Base-by-base conservation (phyloP, 2,113 vertebrate species). In the Scytalopus superciliaris region DNA sequence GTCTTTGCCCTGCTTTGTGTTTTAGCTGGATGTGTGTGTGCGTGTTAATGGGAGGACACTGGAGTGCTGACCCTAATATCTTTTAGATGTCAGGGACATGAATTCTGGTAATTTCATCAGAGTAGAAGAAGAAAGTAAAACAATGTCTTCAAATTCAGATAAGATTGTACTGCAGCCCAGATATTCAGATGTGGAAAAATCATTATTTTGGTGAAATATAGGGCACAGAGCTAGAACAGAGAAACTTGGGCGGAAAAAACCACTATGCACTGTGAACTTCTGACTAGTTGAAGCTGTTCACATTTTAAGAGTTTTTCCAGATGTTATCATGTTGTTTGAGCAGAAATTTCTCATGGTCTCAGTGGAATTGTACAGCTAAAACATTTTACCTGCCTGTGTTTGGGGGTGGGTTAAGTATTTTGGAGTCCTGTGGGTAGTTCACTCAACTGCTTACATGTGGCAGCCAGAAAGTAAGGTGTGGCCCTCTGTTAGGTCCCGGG, bases 341-440 rank as follows among this genome's bases (percentile, higher is more conserved):
- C 53, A 87, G 77, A 10, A 93, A 84, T 76, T 94, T 84, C 87
- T 89, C 66, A 45, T 55, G n/a, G 69, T 93, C 89, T 66, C 62
- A 49, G 2, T 3, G 49, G 83, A 75, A 60, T 24, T 56, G 18
- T 79, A 76, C 84, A 94, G 30, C 66, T 85, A 78, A 89, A 91
- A 45, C 78, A 45, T 60, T 89, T 91, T 72, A 87, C 66, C 74
- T 87, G 56, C 31, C 35, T 77, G 64, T 0, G 0, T 55, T 83
- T 42, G 19, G 6, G 8, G 18, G 18, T 21, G 19, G 45, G 10
- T 35, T 0, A 23, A 47, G 55, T 22, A 23, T 80, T 75, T 66
- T 84, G 52, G 35, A 63, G 42, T 63, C 33, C 53, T 78, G 24
- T 35, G 56, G 60, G 74, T 40, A 27, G 31, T 80, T 88, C 52